A percentile compares a stretch with the other conserved stretches of the same genome.
These are phyloP conservation scores for Caenorhabditis briggsae DNA, from an alignment of 1,140 invertebrate genomes.

Conservation along the genomic window DNA sequence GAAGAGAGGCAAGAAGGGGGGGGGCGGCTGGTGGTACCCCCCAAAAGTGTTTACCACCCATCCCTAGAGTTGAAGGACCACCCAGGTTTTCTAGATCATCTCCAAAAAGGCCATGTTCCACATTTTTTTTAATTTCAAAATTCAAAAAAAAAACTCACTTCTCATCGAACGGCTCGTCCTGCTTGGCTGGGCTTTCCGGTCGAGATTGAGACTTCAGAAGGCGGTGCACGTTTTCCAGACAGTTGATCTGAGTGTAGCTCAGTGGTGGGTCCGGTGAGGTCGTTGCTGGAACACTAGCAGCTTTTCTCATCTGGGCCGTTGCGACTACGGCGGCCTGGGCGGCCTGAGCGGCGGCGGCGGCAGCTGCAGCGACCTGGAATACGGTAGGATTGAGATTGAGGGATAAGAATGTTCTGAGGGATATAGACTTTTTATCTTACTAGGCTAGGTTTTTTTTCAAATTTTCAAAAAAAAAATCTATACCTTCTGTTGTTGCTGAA, in stretches of 20 bases:
- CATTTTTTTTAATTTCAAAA: not conserved
- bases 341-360: conserved; percentile 17
- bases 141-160: conserved; percentile 54
- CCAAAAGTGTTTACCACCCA: not conserved
- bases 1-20: not conserved
- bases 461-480: conserved; percentile 43
- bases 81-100: not conserved
- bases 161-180: conserved; percentile 55
- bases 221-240: conserved; percentile 77
- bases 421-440: too few relatives aligned
- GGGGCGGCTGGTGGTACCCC: conserved; percentile 15
- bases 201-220: conserved; percentile 74
- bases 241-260: conserved; percentile 75
- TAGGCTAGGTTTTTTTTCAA: too few relatives aligned
- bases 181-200: conserved; percentile 2
- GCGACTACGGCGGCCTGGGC: conserved; percentile 21
- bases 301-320: conserved; percentile 57
- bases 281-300: not conserved
- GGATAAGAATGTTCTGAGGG: too few relatives aligned
- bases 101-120: not conserved
- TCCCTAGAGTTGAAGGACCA: not conserved
- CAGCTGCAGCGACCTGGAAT: conserved; percentile 50
- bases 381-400: not conserved
- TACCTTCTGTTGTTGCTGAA: conserved; percentile 54
- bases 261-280: conserved; percentile 65